Evolutionary conservation across 2,888 invertebrate genomes (phyloP), one percentile per base, ranked within the genome.

Genomic region (Rhogogaster chlorosoma): DNA sequence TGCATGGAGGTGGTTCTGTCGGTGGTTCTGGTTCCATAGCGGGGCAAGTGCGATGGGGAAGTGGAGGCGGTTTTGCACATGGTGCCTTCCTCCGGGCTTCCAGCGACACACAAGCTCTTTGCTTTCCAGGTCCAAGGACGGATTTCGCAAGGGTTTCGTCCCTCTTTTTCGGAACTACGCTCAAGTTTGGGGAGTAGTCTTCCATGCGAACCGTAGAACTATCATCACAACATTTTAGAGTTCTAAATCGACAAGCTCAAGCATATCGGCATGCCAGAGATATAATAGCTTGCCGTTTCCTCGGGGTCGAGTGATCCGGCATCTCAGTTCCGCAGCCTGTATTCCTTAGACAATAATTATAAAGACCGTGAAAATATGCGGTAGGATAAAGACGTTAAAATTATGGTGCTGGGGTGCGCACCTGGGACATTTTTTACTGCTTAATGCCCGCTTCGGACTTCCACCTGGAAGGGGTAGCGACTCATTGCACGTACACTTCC

Each of bases 1-100:
- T 87, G 88, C 88, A 88, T 0, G 88, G 88, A 29, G 88, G 87
- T 26, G 57, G 85, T 42, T 83, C 80, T 15, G 15, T 18, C 32
- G 86, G 73, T 36, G 80, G 32, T 84, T 86, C 86, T 61, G 87
- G 86, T 67, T 67, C 86, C 67, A 61, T 67, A 10, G 88, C 87
- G 7, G 87, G 87, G 67, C 87, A 87, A 64, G 80, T 84, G 0
- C 84, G 83, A n/a, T 42, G 83, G 42, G 32, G 82, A 15, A 84
- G 78, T 9, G 85, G 83, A 49, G 86, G 67, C 18, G 84, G 84
- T 83, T 86, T 87, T 6, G 87, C 83, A 77, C 88, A 88, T 10
- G 88, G 88, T 36, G 88, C 82, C 18, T 84, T 86, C 85, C 78
- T 85, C 18, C 86, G 49, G 49, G 86, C 70, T 84, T 86, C 85